Base-by-base conservation (phyloP, 2,797 vertebrate genomes). In the Oreochromis mossambicus region DNA sequence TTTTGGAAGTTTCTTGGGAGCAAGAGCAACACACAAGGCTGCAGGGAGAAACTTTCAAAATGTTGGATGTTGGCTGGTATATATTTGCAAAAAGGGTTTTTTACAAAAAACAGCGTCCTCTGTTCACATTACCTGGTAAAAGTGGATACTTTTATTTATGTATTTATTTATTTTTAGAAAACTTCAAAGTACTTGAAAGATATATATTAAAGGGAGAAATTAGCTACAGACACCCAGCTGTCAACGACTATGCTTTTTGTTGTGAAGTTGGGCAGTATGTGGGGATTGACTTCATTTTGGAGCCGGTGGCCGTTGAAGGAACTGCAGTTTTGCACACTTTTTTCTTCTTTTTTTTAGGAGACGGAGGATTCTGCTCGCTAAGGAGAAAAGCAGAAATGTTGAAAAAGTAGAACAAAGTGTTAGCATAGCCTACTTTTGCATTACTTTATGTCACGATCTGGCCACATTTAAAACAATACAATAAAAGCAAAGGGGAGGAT, bases 121-220 rank as follows among this genome's bases (percentile, higher is more conserved):
- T 73, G 4, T 17, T 26, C 2, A 3, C 2, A 0, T 46, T 43
- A 70, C 1, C 21, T 24, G 14, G 41, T 46, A 61, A 61, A 61
- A 61, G 56, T 61, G 29, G 56, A 3, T 7, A 61, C 56, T 61
- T 36, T 34, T 61, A 61, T 36, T 61, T 11, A 61, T 34, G 1
- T 56, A 29, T 5, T 32, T 51, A n/a, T 1, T 51, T 58, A 10
- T 1, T 70, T 46, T 26, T 17, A 29, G 14, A 48, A 29, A 29
- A 29, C 41, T 12, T 26, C 15, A 73, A 73, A 63, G 36, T 5
- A 63, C 17, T 63, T 63, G 58, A 63, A 63, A 12, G 10, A 63
- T 0, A 0, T 36, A 63, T 63, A 43, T 63, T 61, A 5, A 19
- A 0, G 14, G 14, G 41, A 17, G 41, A 46, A 73, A 73, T 73